Conservation (phyloP, 2,888 invertebrate species). For the Stenotaenia linearis region DNA sequence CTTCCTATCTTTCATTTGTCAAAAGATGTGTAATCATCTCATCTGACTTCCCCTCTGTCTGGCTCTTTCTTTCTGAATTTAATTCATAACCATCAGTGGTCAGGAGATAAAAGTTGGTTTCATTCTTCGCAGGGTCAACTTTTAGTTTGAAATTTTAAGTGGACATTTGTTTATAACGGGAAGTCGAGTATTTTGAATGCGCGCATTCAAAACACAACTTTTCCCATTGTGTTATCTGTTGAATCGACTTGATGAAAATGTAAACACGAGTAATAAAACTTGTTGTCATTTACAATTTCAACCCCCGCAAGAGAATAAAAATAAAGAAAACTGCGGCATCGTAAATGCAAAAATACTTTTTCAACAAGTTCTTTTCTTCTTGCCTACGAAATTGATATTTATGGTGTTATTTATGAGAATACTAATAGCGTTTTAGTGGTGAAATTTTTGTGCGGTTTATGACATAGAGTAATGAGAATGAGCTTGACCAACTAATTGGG, state of each 20-base stretch:
- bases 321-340: not conserved
- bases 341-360: not conserved
- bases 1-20: not conserved
- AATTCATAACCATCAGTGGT: slow-evolving; percentile 2
- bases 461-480: not conserved
- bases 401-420: too few species aligned
- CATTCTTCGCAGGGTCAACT: not conserved
- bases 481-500: not conserved
- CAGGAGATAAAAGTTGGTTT: not conserved
- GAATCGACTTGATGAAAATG: not conserved
- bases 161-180: not conserved
- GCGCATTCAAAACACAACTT: not conserved
- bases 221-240: not conserved
- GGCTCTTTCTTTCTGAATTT: not conserved
- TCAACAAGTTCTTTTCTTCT: not conserved
- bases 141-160: not conserved
- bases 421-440: not conserved
- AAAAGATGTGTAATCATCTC: not conserved
- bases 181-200: too few species aligned
- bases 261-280: not conserved
- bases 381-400: too few species aligned
- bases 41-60: not conserved
- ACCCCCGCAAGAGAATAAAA: too few species aligned
- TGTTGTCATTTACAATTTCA: not conserved
- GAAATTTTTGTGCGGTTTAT: not conserved